These are phyloP conservation scores for Clusia tigrina DNA, from an alignment of 2,888 invertebrate species.

Conservation along the genomic window DNA sequence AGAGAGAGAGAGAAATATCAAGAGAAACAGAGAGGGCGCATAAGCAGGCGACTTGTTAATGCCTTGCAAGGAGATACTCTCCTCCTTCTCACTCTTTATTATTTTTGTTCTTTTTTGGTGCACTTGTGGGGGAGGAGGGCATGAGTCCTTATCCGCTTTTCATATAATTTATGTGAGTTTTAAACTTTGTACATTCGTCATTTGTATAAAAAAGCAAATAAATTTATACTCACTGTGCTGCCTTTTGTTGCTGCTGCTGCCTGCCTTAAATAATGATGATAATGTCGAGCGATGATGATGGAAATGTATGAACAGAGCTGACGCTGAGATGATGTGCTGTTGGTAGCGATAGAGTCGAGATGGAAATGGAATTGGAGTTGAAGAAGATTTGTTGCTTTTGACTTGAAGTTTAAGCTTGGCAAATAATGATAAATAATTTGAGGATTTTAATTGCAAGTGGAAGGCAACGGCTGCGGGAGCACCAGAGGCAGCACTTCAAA, in stretches of 20 bases:
- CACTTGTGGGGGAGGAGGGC: neutral
- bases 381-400: conserved; percentile 3
- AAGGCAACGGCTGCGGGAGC: no score
- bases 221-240: conserved; percentile 1
- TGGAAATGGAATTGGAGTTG: neutral
- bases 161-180: conserved; percentile 8
- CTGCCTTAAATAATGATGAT: conserved; percentile 2
- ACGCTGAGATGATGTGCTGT: neutral
- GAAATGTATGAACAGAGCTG: neutral
- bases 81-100: neutral
- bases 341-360: neutral
- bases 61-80: neutral
- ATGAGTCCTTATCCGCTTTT: neutral
- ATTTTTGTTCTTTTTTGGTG: neutral
- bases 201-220: conserved; percentile 11
- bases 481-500: neutral
- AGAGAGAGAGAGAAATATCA: no score
- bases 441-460: conserved; percentile 8
- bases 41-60: neutral
- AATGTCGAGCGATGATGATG: neutral
- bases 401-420: conserved; percentile 7
- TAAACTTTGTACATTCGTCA: conserved; percentile 12
- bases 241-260: neutral
- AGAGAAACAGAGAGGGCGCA: no score
- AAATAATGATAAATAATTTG: conserved; percentile 7